Base-by-base conservation (phyloP, 2,797 vertebrate genomes). In the Oryzias sinensis region DNA sequence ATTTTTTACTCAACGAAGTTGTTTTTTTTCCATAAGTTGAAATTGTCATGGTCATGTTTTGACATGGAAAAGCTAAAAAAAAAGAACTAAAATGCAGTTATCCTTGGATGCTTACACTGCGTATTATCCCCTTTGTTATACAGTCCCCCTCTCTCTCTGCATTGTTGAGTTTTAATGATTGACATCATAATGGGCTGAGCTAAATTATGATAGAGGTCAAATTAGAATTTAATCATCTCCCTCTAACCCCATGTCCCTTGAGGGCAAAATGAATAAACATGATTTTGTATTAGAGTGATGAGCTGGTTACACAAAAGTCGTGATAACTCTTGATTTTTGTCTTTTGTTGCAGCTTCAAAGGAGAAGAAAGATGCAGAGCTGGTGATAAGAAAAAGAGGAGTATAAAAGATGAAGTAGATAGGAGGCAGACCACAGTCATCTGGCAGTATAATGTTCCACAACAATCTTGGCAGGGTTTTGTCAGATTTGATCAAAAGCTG, bases 191-290 rank as follows among this genome's bases (percentile, higher is more conserved):
- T 88, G 83, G 87, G 82, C 79, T 89, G 74, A 66, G 68, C 86
- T 84, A 84, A 90, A 92, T 88, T 88, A 88, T 87, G 88, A 91
- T 88, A 89, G 85, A 90, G 90, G 92, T 93, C 92, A 91, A 91
- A 91, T 89, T 88, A 87, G 83, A 93, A 93, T 92, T 84, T 90
- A 92, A 93, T 94, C 86, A 88, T 87, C 73, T 87, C 85, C 77
- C 78, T 86, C 86, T 86, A 83, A 82, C 81, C 74, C 75, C 67
- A 58, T 65, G 62, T 82, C 84, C 87, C 85, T 76, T 42, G 77
- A 83, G 82, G 81, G 70, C 70, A 74, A 76, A 64, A 90, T 90
- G 77, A 89, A 91, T 92, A 93, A 93, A 91, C 84, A 92, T 87
- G 86, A 83, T 49, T 78, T 77, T 76, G 80, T 77, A 77, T 56